These are phyloP conservation scores for Thamnophis elegans DNA, from an alignment of 2,797 vertebrate genomes.

Conservation along the genomic window DNA sequence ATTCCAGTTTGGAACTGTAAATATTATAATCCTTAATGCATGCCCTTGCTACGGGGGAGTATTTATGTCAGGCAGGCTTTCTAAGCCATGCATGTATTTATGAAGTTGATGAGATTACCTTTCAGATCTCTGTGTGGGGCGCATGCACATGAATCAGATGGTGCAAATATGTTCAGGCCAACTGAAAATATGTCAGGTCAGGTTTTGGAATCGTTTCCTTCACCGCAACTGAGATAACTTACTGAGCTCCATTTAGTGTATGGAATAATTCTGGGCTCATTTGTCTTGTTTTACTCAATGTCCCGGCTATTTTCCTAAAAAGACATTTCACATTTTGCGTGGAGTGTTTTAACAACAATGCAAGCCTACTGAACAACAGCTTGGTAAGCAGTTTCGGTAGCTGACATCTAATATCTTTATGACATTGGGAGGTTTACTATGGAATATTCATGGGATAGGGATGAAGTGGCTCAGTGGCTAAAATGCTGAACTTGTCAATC, in stretches of 20 bases:
- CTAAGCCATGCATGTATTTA: neutral
- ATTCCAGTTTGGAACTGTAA: slow-evolving; percentile 28
- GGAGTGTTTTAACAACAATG: neutral
- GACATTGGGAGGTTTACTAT: neutral
- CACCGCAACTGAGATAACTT: neutral
- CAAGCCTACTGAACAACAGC: neutral
- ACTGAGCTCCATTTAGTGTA: neutral
- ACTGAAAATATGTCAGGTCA: neutral
- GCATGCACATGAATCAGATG: slow-evolving; percentile 17
- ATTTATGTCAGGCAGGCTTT: slow-evolving; percentile 56
- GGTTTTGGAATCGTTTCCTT: neutral
- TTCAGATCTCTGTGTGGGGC: slow-evolving; percentile 29
- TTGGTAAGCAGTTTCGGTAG: neutral
- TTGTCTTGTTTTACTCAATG: neutral
- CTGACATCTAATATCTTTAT: slow-evolving; percentile 3
- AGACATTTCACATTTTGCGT: slow-evolving; percentile 14
- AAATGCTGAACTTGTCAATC: too few relatives aligned
- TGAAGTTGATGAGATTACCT: slow-evolving; percentile 23
- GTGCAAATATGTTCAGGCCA: slow-evolving; percentile 15
- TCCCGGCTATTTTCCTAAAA: slow-evolving; percentile 38
- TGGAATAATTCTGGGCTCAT: neutral
- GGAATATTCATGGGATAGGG: neutral
- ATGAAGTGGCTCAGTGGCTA: too few relatives aligned
- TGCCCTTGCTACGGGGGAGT: slow-evolving; percentile 26
- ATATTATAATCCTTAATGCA: slow-evolving; percentile 28